These are phyloP conservation scores for Alloplasta piceator DNA, from an alignment of 2,888 invertebrate species.

Conservation along the genomic window DNA sequence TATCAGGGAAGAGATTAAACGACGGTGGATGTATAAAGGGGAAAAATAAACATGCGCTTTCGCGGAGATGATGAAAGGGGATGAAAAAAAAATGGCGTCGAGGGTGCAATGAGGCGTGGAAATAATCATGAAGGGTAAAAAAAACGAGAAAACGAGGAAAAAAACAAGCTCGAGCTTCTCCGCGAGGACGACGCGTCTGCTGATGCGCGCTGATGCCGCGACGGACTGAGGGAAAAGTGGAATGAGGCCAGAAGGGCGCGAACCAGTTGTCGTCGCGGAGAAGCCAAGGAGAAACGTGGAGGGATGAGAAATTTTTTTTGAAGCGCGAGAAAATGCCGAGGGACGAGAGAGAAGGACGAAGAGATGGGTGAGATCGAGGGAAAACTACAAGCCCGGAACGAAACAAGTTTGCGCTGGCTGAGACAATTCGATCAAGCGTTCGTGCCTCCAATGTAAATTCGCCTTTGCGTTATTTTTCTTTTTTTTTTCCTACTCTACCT, in stretches of 20 bases:
- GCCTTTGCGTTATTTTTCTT: conserved; percentile 39
- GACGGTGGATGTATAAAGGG: neutral
- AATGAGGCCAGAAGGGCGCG: too few relatives aligned
- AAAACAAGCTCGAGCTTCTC: conserved; percentile 38
- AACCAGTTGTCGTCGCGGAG: too few relatives aligned
- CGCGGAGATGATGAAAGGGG: neutral
- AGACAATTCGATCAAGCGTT: conserved; percentile 67
- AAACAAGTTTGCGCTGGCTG: conserved; percentile 65
- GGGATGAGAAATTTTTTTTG: too few relatives aligned
- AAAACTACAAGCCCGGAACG: conserved; percentile 59
- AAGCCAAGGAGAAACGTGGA: too few relatives aligned
- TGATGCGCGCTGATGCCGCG: conserved; percentile 16
- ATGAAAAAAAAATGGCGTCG: conserved; percentile 49
- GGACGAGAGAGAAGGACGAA: neutral
- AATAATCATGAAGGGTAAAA: conserved; percentile 61
- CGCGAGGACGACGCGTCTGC: conserved; percentile 4
- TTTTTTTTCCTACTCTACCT: conserved; percentile 18
- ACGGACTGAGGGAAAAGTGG: neutral
- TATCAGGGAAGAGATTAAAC: neutral
- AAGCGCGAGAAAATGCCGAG: too few relatives aligned
- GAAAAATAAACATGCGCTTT: conserved; percentile 5
- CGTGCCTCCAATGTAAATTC: conserved; percentile 70
- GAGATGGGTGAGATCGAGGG: conserved; percentile 38
- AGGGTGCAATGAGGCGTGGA: conserved; percentile 61
- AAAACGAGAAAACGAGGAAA: neutral